phyloP scores from a whole-genome alignment of 2,113 vertebrate genomes.

The Noctilio leporinus region DNA sequence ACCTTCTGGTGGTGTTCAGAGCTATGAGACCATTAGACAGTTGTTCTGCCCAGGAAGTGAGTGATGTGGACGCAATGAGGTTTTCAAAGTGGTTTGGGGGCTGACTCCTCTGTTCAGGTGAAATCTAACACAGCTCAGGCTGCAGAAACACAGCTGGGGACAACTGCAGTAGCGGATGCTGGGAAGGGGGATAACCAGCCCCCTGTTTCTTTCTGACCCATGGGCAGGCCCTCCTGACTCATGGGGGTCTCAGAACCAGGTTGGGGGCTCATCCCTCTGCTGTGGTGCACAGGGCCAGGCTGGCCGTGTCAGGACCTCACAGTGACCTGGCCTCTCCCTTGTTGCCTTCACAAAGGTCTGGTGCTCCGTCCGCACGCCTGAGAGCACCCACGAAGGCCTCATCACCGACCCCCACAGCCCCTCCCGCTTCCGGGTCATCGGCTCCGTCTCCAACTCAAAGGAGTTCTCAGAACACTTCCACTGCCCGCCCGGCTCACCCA shows the following conservation, averaged over 20 bases:
- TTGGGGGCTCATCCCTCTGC: neutral
- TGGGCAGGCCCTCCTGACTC: neutral
- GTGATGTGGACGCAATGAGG: neutral
- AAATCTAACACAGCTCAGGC: neutral
- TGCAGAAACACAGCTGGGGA: neutral
- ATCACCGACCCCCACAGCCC: slow-evolving; percentile 97
- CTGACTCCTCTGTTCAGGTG: neutral
- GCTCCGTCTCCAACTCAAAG: slow-evolving; percentile 90
- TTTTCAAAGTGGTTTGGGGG: neutral
- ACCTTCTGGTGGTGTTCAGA: neutral
- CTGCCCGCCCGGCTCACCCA: slow-evolving; percentile 85
- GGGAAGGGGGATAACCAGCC: neutral
- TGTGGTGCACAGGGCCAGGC: accelerated
- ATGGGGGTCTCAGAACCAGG: neutral
- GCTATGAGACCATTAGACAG: neutral
- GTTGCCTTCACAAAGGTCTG: slow-evolving; percentile 83
- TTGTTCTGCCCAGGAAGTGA: neutral
- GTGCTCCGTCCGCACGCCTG: slow-evolving; percentile 93
- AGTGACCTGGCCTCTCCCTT: neutral
- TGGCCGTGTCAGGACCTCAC: neutral
- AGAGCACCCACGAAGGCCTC: slow-evolving; percentile 94
- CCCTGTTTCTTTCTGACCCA: neutral
- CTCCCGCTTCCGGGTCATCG: slow-evolving; percentile 92
- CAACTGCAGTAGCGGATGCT: accelerated
- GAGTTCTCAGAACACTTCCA: slow-evolving; percentile 92